phyloP scores from a whole-genome alignment of 2,888 invertebrate species.

The Drosophila acutilabella region DNA sequence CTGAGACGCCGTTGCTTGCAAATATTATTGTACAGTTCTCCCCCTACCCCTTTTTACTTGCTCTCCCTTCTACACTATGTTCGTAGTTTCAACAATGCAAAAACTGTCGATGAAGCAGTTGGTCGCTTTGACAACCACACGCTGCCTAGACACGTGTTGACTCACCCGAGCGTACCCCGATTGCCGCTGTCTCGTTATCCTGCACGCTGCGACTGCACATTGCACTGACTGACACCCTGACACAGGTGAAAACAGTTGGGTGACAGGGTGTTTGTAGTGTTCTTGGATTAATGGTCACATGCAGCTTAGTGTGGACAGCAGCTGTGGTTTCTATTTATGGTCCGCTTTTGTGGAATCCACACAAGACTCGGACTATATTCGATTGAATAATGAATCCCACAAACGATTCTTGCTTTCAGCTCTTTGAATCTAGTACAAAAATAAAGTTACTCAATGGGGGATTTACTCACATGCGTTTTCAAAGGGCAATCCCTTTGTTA shows the following conservation, averaged over 20 bases:
- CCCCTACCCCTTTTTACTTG: not conserved
- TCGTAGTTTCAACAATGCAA: not conserved
- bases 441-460: slow-evolving; percentile 2
- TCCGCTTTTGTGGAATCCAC: slow-evolving; percentile 5
- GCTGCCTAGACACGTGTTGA: slow-evolving; percentile 60
- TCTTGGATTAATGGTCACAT: slow-evolving; percentile 40
- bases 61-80: not conserved
- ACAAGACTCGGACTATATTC: slow-evolving; percentile 21
- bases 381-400: slow-evolving; percentile 35
- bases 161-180: not conserved
- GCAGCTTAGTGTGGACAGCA: slow-evolving; percentile 45
- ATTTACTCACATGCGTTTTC: too few species aligned
- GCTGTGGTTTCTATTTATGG: slow-evolving; percentile 50
- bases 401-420: slow-evolving; percentile 29
- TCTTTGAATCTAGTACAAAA: slow-evolving; percentile 9
- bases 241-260: not conserved
- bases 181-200: slow-evolving; percentile 37
- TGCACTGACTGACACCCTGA: slow-evolving; percentile 42
- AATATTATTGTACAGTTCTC: slow-evolving; percentile 8
- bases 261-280: not conserved
- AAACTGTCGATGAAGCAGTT: slow-evolving; percentile 6
- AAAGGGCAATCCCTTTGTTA: too few species aligned
- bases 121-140: slow-evolving; percentile 11
- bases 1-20: slow-evolving; percentile 7
- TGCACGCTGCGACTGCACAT: slow-evolving; percentile 57